Conservation (phyloP, 2,113 vertebrate species). For the Tylochromis polylepis region DNA sequence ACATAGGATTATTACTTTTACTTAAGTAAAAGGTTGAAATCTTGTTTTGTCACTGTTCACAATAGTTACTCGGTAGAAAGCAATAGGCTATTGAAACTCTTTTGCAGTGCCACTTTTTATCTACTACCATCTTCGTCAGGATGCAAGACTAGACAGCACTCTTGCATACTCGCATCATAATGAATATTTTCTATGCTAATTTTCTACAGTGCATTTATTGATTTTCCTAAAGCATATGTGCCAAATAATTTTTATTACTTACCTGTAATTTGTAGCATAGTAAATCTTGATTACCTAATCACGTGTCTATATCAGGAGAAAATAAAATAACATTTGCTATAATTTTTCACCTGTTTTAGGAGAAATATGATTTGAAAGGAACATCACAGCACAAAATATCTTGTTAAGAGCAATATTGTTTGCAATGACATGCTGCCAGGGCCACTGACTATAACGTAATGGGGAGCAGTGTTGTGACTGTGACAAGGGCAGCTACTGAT, state of each 20-base stretch:
- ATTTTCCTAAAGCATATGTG: neutral
- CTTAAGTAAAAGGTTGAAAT: too few species aligned
- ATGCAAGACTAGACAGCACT: neutral
- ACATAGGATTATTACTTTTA: too few species aligned
- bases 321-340: neutral
- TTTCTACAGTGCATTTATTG: neutral
- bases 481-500: slow-evolving; percentile 42
- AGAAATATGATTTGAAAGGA: slow-evolving; percentile 1
- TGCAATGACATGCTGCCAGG: slow-evolving; percentile 18
- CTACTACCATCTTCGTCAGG: neutral
- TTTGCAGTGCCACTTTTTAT: neutral
- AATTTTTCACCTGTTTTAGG: slow-evolving; percentile 16
- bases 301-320: neutral
- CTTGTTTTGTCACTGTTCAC: too few species aligned
- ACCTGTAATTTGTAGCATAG: neutral
- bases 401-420: slow-evolving; percentile 44
- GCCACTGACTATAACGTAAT: slow-evolving; percentile 37
- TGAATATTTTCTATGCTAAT: neutral
- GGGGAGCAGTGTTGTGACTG: slow-evolving; percentile 46
- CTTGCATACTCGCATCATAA: neutral
- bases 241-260: neutral
- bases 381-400: slow-evolving; percentile 14
- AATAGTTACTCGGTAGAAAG: too few species aligned
- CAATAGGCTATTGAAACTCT: too few species aligned
- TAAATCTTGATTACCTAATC: neutral